Percentiles rank a stretch among this genome's conserved stretches.
These are phyloP conservation scores for Saimiri boliviensis DNA, from an alignment of 2,113 vertebrate genomes.

Conservation along the genomic window DNA sequence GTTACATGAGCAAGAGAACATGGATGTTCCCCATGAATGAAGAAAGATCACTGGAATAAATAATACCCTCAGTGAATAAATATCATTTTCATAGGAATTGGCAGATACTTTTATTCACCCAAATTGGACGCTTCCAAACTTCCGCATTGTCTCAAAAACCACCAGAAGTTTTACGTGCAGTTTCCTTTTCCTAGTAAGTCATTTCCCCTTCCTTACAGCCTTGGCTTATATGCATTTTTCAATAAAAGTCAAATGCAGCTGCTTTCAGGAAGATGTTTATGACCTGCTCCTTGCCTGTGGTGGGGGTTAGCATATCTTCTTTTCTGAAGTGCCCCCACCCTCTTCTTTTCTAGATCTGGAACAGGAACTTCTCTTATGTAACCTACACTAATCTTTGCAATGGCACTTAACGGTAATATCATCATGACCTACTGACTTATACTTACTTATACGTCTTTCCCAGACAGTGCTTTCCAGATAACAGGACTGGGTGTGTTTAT, in stretches of 20 bases:
- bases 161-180: not conserved
- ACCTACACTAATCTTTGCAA: not conserved
- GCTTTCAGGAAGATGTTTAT: not conserved
- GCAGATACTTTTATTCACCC: not conserved
- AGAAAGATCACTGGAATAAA: not conserved
- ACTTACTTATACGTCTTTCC: not conserved
- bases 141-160: not conserved
- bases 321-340: no score
- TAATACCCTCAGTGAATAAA: not conserved
- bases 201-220: not conserved
- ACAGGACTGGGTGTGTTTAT: not conserved
- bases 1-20: not conserved
- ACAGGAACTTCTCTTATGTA: not conserved
- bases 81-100: not conserved
- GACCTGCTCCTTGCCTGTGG: not conserved
- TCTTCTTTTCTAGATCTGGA: not conserved
- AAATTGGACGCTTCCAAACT: not conserved
- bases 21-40: not conserved
- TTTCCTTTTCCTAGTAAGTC: not conserved
- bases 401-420: not conserved
- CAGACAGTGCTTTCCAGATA: not conserved
- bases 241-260: not conserved
- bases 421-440: not conserved
- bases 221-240: not conserved
- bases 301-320: not conserved